A percentile compares a stretch with the other conserved stretches of the same genome.
Evolutionary conservation across 2,888 invertebrate genomes (phyloP).

Genomic region (Didymodactylos carnosus): DNA sequence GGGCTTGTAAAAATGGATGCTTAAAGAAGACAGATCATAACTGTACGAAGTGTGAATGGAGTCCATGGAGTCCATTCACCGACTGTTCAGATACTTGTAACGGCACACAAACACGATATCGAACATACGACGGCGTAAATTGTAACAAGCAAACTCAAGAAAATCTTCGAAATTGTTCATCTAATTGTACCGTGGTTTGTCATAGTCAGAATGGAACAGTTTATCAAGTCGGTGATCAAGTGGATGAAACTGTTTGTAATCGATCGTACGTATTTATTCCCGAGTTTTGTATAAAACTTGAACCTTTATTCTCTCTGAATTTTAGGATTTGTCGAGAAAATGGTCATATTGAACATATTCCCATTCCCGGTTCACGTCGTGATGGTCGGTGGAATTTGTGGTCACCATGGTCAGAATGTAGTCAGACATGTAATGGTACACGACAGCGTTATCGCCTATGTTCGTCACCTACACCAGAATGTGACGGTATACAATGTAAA

Average conservation of each 20-base stretch:
- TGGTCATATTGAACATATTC: not conserved
- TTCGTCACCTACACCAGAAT: slow-evolving; percentile 25
- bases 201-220: not conserved
- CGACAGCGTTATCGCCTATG: slow-evolving; percentile 25
- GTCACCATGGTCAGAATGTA: slow-evolving; percentile 31
- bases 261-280: not conserved
- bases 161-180: not conserved
- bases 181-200: not conserved
- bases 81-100: slow-evolving; percentile 3
- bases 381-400: slow-evolving; percentile 31
- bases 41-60: slow-evolving; percentile 10
- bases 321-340: not conserved
- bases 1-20: slow-evolving; percentile 7
- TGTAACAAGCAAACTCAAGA: slow-evolving; percentile 2
- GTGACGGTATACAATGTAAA: slow-evolving; percentile 26
- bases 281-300: not conserved
- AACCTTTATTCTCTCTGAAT: not conserved
- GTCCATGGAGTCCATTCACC: slow-evolving; percentile 8
- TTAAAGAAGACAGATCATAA: not conserved
- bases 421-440: slow-evolving; percentile 22
- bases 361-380: slow-evolving; percentile 15
- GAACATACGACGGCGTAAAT: slow-evolving; percentile 2
- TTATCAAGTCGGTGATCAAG: not conserved
- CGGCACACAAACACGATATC: slow-evolving; percentile 4
- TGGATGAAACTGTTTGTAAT: not conserved